Evolutionary conservation across 2,888 invertebrate species (phyloP).

Genomic region (Troilus luridus): DNA sequence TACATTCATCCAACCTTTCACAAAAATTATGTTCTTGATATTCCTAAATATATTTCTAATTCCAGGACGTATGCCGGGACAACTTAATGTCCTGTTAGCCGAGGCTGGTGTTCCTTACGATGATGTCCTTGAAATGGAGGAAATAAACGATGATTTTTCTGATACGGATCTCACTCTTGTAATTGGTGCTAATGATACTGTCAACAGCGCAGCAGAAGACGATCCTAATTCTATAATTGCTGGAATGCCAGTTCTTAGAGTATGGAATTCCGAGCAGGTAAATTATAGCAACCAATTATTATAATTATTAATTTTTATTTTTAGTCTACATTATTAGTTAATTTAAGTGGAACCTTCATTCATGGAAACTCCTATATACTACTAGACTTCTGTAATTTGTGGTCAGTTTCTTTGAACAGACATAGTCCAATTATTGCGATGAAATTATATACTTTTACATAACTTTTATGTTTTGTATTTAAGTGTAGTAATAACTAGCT

Average conservation of each 20-base stretch:
- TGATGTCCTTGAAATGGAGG: conserved; percentile 92
- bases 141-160: conserved; percentile 89
- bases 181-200: conserved; percentile 92
- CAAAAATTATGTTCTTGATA: neutral
- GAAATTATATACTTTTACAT: too few species aligned
- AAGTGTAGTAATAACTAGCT: too few species aligned
- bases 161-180: conserved; percentile 88
- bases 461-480: too few species aligned
- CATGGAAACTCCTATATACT: neutral
- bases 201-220: conserved; percentile 91
- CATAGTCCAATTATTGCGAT: too few species aligned
- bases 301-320: neutral
- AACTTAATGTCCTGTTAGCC: conserved; percentile 90
- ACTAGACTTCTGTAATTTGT: neutral
- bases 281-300: neutral
- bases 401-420: too few species aligned
- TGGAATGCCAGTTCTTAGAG: conserved; percentile 92
- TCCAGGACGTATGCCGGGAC: conserved; percentile 90
- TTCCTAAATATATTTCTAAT: conserved; percentile 58
- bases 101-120: conserved; percentile 96
- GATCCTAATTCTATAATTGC: conserved; percentile 93
- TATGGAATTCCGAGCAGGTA: conserved; percentile 90
- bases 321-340: neutral
- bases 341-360: neutral
- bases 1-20: too few species aligned